Conservation (phyloP, 2,113 vertebrate species). For the Struthidea cinerea region DNA sequence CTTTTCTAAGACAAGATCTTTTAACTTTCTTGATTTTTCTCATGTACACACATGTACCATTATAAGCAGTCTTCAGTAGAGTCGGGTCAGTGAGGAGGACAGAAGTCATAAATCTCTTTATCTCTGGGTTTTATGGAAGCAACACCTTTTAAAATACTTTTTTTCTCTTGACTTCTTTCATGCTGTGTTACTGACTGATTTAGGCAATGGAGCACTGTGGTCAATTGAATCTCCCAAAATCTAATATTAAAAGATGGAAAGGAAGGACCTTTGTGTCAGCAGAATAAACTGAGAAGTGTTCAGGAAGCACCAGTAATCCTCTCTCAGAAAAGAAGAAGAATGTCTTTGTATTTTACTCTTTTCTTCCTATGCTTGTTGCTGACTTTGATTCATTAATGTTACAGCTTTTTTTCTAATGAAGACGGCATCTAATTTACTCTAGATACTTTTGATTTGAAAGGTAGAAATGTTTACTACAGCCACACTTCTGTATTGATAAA, state of each 20-base stretch:
- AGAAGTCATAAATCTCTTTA: conserved; percentile 65
- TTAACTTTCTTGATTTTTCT: conserved; percentile 7
- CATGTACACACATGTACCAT: not conserved
- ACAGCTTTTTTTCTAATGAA: not conserved
- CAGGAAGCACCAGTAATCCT: conserved; percentile 14
- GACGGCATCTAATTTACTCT: not conserved
- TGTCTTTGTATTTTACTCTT: conserved; percentile 41
- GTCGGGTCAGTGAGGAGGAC: conserved; percentile 41
- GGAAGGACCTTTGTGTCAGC: conserved; percentile 42
- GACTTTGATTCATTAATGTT: conserved; percentile 5
- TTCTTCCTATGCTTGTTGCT: not conserved
- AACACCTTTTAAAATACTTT: conserved; percentile 55
- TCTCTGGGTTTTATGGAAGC: conserved; percentile 61
- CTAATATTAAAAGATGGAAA: conserved; percentile 64
- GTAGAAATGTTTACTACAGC: not conserved
- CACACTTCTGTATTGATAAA: not conserved
- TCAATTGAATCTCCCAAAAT: conserved; percentile 61
- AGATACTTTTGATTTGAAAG: not conserved
- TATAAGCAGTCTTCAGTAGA: not conserved
- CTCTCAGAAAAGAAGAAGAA: conserved; percentile 22
- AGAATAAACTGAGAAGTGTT: conserved; percentile 49
- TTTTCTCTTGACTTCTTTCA: conserved; percentile 57
- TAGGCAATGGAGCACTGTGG: conserved; percentile 36
- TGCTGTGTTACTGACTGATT: conserved; percentile 52
- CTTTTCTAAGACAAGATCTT: not conserved